Base-by-base conservation (phyloP, 92 coral and sea anemone genomes). In the Montipora capitata region DNA sequence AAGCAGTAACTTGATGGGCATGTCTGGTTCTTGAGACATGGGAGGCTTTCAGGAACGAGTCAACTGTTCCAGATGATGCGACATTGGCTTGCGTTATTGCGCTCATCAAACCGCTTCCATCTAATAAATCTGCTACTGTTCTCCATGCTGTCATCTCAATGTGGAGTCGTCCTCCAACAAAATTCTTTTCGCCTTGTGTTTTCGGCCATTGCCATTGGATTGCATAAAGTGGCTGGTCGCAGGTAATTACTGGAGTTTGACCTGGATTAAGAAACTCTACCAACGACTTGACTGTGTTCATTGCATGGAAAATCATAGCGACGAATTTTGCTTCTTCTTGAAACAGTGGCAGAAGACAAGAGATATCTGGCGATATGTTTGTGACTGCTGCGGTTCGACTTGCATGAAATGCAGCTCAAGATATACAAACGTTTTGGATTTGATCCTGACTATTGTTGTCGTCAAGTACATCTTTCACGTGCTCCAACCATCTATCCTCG, bases 381-480 rank as follows among this genome's bases (percentile, higher is more conserved):
- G 43, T 18, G 2, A 62, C 27, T 80, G 78, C 85, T 3, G 74
- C 43, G 38, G 27, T 61, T 58, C 20, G 80, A 84, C 81, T 71
- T 17, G 88, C 88, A 84, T 84, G 88, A 70, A 51, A 72, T 16
- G 81, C 81, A 14, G 88, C 80, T 72, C 88, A 52, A 12, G 88
- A 84, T 61, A 85, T 59, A 45, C 49, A 56, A 18, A 52, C 16
- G 18, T 74, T 41, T 74, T 18, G 74, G 12, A 15, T 45, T n/a
- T n/a, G 58, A 56, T 84, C 56, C 20, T 41, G 11, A 74, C 14
- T 14, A n/a, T n/a, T n/a, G 51, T 74, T 74, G 27, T 54, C 20
- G 51, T 73, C 52, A 27, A 84, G 27, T 16, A 54, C 88, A 63
- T 65, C 74, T 76, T 76, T 76, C 39, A 85, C 89, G 10, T 85